Evolutionary conservation across 2,113 vertebrate genomes (phyloP).

Genomic region (Prietella phreatophila): DNA sequence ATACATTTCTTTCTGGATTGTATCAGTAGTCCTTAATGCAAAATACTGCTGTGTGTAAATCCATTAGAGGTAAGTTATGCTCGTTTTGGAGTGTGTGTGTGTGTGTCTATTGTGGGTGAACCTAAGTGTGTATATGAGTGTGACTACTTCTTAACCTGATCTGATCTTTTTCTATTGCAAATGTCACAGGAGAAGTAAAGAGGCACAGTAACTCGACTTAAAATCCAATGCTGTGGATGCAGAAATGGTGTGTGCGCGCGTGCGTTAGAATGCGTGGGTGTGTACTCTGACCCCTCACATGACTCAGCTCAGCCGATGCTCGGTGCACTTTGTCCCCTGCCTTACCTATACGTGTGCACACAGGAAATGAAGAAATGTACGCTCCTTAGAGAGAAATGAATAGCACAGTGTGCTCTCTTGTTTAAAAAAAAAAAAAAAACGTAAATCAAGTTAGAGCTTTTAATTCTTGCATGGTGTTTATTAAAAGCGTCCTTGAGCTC

Average conservation of each 20-base stretch:
- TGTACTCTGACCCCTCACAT: slow-evolving; percentile 50
- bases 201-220: slow-evolving; percentile 14
- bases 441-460: too few relatives aligned
- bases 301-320: slow-evolving; percentile 4
- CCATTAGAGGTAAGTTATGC: slow-evolving; percentile 4
- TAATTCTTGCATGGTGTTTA: background rate
- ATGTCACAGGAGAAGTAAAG: slow-evolving; percentile 13
- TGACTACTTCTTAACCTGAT: background rate
- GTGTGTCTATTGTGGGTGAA: background rate
- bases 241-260: background rate
- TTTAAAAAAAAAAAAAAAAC: background rate
- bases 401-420: background rate
- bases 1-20: background rate
- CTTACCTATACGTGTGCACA: background rate
- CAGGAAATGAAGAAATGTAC: background rate
- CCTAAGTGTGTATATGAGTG: background rate
- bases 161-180: background rate
- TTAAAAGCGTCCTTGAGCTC: background rate
- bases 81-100: background rate
- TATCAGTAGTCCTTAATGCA: background rate
- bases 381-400: background rate
- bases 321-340: slow-evolving; percentile 16
- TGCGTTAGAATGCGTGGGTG: background rate
- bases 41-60: background rate
- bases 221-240: slow-evolving; percentile 23